Percentiles rank a stretch among this genome's conserved stretches.
Evolutionary conservation across 2,113 vertebrate species (phyloP).

Genomic region (Micronycteris hirsuta): DNA sequence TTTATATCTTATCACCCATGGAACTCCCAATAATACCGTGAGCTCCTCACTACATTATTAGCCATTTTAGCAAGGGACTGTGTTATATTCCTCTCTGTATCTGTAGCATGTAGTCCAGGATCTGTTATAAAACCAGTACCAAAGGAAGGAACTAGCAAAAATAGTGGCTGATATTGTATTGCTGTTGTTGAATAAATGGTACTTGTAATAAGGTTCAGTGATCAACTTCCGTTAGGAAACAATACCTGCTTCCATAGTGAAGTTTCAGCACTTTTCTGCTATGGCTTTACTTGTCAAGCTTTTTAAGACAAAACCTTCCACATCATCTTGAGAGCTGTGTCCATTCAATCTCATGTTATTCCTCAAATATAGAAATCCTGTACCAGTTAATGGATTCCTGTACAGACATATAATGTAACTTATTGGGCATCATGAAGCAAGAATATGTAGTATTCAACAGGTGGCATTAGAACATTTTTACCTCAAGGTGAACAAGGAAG

Average conservation of each 20-base stretch:
- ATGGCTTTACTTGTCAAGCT: background rate
- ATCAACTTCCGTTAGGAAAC: background rate
- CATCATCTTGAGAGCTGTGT: background rate
- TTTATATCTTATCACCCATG: constrained; percentile 24
- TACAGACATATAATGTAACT: background rate
- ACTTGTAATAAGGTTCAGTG: background rate
- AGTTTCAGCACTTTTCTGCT: background rate
- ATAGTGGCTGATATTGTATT: background rate
- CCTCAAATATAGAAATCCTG: background rate
- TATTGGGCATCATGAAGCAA: background rate
- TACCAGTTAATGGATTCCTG: background rate
- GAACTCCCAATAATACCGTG: background rate
- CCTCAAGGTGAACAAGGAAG: background rate
- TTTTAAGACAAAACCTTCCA: constrained; percentile 3
- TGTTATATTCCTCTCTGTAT: background rate
- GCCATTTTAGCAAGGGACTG: background rate
- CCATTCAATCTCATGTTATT: background rate
- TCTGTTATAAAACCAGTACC: background rate
- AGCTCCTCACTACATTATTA: background rate
- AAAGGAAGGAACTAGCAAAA: constrained; percentile 28
- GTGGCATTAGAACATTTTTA: background rate
- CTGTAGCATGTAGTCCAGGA: background rate
- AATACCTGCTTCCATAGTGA: background rate
- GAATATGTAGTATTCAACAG: constrained; percentile 8
- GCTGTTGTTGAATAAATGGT: background rate